Percentiles rank a stretch among this genome's conserved stretches.
Evolutionary conservation across 2,113 vertebrate species (phyloP).

Genomic region (Sturnus vulgaris): DNA sequence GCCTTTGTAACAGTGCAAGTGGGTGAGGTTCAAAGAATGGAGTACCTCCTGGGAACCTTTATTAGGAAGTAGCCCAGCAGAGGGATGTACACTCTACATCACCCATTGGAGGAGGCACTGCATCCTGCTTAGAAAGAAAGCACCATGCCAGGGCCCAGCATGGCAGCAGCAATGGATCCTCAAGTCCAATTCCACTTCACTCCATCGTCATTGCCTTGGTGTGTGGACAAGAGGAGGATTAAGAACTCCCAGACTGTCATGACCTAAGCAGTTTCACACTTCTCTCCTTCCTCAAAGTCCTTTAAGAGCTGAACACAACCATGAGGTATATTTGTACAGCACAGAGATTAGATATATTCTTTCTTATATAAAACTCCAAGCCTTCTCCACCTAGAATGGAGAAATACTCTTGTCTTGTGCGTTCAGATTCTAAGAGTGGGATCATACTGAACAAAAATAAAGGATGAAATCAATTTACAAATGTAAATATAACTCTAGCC

Average conservation of each 20-base stretch:
- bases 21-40: background rate
- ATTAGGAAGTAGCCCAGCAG: background rate
- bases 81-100: background rate
- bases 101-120: background rate
- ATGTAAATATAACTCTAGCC: background rate
- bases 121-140: background rate
- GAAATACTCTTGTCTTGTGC: background rate
- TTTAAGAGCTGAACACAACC: background rate
- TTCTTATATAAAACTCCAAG: background rate
- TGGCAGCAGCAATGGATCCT: background rate
- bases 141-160: background rate
- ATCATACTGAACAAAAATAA: background rate
- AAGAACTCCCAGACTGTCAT: background rate
- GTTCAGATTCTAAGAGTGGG: background rate
- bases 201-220: background rate
- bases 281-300: background rate
- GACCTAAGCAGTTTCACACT: background rate
- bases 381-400: background rate
- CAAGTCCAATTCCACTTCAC: background rate
- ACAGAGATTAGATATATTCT: background rate
- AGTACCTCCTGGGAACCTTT: background rate
- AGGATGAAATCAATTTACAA: background rate
- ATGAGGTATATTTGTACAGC: background rate
- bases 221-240: background rate
- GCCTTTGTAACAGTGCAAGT: background rate